A percentile compares a stretch with the other conserved stretches of the same genome.
These are phyloP conservation scores for Isichthys henryi DNA, from an alignment of 2,113 vertebrate species.

Conservation along the genomic window DNA sequence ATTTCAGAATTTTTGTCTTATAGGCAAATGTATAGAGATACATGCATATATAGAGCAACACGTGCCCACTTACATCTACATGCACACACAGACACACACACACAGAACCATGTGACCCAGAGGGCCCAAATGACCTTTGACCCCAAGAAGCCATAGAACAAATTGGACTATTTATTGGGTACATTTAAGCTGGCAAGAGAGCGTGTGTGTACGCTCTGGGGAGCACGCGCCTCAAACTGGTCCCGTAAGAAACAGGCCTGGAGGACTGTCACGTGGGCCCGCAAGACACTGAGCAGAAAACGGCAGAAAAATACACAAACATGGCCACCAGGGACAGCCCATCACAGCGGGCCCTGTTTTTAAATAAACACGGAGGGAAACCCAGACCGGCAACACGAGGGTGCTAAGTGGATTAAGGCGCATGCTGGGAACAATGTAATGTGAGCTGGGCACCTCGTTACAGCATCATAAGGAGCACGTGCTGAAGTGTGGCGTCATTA, in stretches of 20 bases:
- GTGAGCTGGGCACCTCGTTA: background rate
- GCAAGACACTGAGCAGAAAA: background rate
- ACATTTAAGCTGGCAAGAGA: background rate
- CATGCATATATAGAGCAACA: background rate
- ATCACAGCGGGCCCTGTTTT: background rate
- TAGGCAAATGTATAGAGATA: background rate
- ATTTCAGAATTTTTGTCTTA: background rate
- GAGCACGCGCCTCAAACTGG: background rate
- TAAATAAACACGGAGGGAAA: background rate
- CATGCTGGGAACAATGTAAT: background rate
- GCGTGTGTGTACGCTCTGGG: no score
- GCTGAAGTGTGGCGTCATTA: background rate
- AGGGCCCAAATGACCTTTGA: background rate
- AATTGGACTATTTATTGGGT: background rate
- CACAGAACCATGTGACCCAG: background rate
- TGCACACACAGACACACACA: background rate
- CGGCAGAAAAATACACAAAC: background rate
- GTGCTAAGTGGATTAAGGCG: background rate
- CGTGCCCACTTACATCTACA: background rate
- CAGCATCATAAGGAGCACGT: background rate
- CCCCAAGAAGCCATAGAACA: background rate
- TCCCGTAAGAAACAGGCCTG: background rate
- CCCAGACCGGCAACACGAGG: background rate
- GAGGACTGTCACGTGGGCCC: background rate
- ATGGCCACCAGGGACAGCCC: background rate